These are phyloP conservation scores for Valencia hispanica DNA, from an alignment of 2,797 vertebrate species.

Conservation along the genomic window DNA sequence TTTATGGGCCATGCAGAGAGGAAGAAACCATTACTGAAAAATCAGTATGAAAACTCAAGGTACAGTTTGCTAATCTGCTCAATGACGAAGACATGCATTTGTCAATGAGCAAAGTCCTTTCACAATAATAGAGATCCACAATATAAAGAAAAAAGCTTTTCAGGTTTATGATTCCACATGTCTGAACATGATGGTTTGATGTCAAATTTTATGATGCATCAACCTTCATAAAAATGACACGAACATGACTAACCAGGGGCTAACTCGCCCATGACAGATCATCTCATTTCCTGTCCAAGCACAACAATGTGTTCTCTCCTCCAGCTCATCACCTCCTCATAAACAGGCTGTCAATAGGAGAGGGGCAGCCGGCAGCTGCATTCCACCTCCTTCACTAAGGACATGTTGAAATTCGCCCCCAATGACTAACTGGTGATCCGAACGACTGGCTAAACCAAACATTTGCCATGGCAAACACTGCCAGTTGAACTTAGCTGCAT, in stretches of 20 bases:
- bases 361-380: constrained; percentile 51
- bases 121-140: background rate
- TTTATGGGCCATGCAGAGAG: background rate
- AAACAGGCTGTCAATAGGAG: constrained; percentile 51
- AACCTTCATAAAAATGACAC: background rate
- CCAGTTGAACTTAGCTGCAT: constrained; percentile 29
- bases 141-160: background rate
- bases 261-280: constrained; percentile 29
- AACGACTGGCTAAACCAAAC: constrained; percentile 54
- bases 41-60: too few relatives aligned
- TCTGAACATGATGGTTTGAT: background rate
- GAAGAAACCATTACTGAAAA: background rate
- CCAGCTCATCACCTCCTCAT: constrained; percentile 77
- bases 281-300: constrained; percentile 40
- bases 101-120: too few relatives aligned
- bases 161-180: background rate
- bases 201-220: background rate
- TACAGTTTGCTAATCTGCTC: too few relatives aligned
- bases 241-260: background rate
- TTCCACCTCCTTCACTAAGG: constrained; percentile 55
- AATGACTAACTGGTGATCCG: constrained; percentile 26
- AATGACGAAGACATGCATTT: too few relatives aligned
- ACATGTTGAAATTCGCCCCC: constrained; percentile 76
- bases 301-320: constrained; percentile 33
- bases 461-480: constrained; percentile 49